Evolutionary conservation across 1,140 invertebrate genomes (phyloP), one percentile per base, ranked within the genome.

Genomic region (Laodelphax striatellus): DNA sequence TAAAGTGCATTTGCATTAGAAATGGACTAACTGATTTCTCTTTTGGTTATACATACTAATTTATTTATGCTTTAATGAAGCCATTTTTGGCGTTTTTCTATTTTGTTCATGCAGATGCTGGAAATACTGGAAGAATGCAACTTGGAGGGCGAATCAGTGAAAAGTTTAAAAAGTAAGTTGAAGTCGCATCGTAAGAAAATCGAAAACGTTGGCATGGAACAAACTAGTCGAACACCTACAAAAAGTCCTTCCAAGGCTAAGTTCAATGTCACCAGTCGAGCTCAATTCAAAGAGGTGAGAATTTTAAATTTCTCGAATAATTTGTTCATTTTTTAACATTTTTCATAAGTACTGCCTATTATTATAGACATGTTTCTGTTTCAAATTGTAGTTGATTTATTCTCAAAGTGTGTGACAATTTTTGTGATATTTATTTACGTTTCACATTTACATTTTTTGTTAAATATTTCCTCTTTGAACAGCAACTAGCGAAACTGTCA

Each of bases 401-500:
- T n/a, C n/a, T n/a, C n/a, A n/a, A n/a, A n/a, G n/a, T n/a, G n/a
- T n/a, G n/a, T n/a, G n/a, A n/a, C n/a, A n/a, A n/a, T n/a, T n/a
- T n/a, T n/a, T n/a, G n/a, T n/a, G n/a, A n/a, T n/a, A n/a, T n/a
- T n/a, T n/a, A n/a, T n/a, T n/a, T n/a, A n/a, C n/a, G n/a, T n/a
- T n/a, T n/a, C n/a, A n/a, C n/a, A n/a, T n/a, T n/a, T n/a, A n/a
- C n/a, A n/a, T n/a, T n/a, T n/a, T n/a, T n/a, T n/a, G n/a, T n/a
- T n/a, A n/a, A n/a, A n/a, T n/a, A n/a, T n/a, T n/a, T 28, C 24
- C 34, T 21, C 9, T 43, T 34, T 57, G 5, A 57, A 60, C 64
- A 82, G 80, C 77, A 77, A 75, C 67, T 83, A 28, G 63, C 82
- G 4, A 76, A 77, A 71, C 75, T 78, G 50, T 78, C 77, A 6